phyloP scores from a whole-genome alignment of 2,888 invertebrate species.

The Tinea pellionella region DNA sequence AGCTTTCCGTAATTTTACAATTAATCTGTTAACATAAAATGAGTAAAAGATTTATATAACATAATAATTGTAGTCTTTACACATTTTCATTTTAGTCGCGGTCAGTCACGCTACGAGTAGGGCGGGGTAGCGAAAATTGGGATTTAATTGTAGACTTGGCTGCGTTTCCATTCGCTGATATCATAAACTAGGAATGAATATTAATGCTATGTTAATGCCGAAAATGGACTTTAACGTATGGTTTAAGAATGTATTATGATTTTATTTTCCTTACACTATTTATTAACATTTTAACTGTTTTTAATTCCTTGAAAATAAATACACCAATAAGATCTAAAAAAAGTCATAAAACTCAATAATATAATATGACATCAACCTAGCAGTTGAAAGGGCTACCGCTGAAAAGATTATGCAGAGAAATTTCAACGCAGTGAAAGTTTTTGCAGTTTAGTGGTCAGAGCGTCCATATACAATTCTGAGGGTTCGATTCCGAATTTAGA shows the following conservation, averaged over 20 bases:
- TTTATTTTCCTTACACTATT: neutral
- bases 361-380: too few species aligned
- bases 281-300: too few species aligned
- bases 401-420: too few species aligned
- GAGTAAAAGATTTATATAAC: constrained; percentile 2
- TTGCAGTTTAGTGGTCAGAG: too few species aligned
- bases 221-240: neutral
- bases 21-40: neutral
- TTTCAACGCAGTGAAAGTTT: too few species aligned
- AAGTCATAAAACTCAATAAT: too few species aligned
- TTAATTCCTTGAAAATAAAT: too few species aligned
- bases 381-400: too few species aligned
- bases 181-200: constrained; percentile 11
- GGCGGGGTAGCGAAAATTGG: constrained; percentile 12
- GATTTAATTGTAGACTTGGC: constrained; percentile 14
- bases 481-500: too few species aligned
- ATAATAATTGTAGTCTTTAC: constrained; percentile 9
- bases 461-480: too few species aligned
- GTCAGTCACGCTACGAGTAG: constrained; percentile 12
- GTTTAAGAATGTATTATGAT: neutral
- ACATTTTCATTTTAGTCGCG: constrained; percentile 8
- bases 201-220: neutral
- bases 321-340: too few species aligned
- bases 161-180: constrained; percentile 4
- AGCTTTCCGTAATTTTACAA: neutral